phyloP scores from a whole-genome alignment of 2,113 vertebrate genomes.

The Sylvietta virens region DNA sequence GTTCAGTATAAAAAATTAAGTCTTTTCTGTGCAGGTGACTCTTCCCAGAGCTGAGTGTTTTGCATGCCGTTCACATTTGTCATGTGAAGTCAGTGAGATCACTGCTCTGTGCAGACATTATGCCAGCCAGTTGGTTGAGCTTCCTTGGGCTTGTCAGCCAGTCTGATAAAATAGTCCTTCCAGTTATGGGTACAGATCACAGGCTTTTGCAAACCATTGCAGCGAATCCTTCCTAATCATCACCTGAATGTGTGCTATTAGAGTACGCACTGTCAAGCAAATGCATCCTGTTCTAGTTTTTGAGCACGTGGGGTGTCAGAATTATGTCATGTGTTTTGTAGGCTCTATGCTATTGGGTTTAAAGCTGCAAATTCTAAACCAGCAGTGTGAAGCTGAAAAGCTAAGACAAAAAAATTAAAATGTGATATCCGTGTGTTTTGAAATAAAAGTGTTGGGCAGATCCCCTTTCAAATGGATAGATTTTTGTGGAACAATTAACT shows the following conservation, averaged over 20 bases:
- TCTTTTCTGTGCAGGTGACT: neutral
- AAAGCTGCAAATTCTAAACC: neutral
- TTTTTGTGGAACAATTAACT: neutral
- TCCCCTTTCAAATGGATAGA: neutral
- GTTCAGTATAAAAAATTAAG: neutral
- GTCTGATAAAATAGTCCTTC: neutral
- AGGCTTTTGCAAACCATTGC: neutral
- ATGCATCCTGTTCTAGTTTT: accelerated
- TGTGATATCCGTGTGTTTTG: accelerated
- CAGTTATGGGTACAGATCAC: neutral
- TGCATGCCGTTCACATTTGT: accelerated
- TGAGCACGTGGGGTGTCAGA: accelerated
- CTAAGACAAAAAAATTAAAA: neutral
- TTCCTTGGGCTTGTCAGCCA: neutral
- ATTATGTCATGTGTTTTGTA: accelerated
- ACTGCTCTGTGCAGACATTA: neutral
- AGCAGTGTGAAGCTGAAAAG: neutral
- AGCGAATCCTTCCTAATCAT: neutral
- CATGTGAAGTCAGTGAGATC: accelerated
- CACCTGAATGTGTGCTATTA: neutral
- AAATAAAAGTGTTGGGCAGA: neutral
- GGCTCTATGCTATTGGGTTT: neutral
- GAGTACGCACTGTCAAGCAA: accelerated
- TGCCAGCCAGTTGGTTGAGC: neutral
- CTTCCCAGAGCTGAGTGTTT: neutral